Evolutionary conservation across 2,113 vertebrate genomes (phyloP).

Genomic region (Tichodroma muraria): DNA sequence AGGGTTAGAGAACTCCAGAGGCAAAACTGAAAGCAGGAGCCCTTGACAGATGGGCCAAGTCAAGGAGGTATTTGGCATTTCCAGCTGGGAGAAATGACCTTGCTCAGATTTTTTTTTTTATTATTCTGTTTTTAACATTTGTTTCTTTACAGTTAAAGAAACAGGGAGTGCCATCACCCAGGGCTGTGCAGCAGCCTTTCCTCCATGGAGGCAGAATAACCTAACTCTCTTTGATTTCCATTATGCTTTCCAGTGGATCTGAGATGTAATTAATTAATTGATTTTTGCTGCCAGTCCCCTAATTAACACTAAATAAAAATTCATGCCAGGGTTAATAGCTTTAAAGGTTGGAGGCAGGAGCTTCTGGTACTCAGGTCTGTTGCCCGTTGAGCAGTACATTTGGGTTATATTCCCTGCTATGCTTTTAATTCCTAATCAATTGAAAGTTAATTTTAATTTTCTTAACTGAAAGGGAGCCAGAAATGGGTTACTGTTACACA

Average conservation of each 20-base stretch:
- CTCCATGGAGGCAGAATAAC: background rate
- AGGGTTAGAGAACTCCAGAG: background rate
- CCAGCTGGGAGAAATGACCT: background rate
- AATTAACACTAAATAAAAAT: constrained; percentile 64
- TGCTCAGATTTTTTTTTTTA: background rate
- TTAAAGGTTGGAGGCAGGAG: constrained; percentile 47
- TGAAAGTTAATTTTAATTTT: constrained; percentile 44
- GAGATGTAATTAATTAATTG: constrained; percentile 65
- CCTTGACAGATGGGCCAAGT: background rate
- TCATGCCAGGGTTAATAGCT: constrained; percentile 55
- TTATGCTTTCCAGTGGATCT: constrained; percentile 32
- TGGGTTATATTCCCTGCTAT: constrained; percentile 24
- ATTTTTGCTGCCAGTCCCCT: constrained; percentile 41
- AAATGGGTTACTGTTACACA: background rate
- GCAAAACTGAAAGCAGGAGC: background rate
- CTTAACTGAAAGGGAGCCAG: constrained; percentile 4
- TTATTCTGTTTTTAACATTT: background rate
- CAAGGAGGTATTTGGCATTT: background rate
- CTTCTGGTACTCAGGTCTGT: background rate
- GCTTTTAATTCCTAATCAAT: constrained; percentile 52
- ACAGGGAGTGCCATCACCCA: background rate
- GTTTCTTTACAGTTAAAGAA: background rate
- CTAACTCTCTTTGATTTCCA: constrained; percentile 39
- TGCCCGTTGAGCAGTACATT: background rate
- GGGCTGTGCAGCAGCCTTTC: background rate